Conservation (phyloP, 2,113 vertebrate genomes). For the Columbina picui region DNA sequence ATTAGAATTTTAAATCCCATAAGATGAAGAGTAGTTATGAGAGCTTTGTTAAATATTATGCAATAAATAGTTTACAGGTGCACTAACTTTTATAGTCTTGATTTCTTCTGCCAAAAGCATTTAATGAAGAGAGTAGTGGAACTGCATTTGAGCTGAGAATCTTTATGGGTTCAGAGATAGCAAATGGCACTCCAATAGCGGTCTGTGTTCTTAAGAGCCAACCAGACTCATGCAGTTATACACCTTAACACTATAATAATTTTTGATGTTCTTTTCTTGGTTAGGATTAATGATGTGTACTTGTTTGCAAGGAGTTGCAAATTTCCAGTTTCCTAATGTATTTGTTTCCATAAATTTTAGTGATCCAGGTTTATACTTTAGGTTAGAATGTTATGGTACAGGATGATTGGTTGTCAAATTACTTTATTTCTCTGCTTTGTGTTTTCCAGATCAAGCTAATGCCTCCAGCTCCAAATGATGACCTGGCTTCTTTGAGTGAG, state of each 20-base stretch:
- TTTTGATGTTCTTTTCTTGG: not conserved
- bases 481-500: conserved; percentile 93
- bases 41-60: not conserved
- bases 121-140: not conserved
- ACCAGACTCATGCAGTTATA: not conserved
- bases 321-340: not conserved
- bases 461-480: conserved; percentile 94
- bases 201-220: not conserved
- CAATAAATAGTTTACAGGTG: not conserved
- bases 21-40: not conserved
- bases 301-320: not conserved
- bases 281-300: not conserved
- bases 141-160: not conserved
- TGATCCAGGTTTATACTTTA: not conserved
- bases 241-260: not conserved
- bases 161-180: not conserved
- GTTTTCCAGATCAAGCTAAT: conserved; percentile 88
- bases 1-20: not conserved
- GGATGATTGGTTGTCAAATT: not conserved
- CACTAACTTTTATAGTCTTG: not conserved
- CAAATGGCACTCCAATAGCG: not conserved
- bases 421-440: not conserved
- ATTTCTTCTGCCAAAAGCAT: not conserved
- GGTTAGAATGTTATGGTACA: not conserved
- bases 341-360: not conserved